These are phyloP conservation scores for Podarcis raffonei DNA, from an alignment of 2,113 vertebrate genomes.

Conservation along the genomic window DNA sequence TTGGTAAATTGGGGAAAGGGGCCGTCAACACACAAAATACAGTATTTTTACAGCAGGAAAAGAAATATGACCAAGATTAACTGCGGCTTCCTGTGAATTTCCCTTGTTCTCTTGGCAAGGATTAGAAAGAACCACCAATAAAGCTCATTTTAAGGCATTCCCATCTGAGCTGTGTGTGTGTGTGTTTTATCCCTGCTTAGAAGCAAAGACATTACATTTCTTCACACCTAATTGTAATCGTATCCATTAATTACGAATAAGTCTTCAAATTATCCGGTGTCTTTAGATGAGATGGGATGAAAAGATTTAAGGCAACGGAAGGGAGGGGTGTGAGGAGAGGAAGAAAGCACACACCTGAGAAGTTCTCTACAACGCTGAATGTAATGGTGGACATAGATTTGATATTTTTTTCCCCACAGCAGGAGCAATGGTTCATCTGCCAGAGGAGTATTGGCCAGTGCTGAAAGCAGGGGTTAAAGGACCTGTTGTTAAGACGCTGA, in stretches of 20 bases:
- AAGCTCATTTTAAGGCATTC: constrained; percentile 49
- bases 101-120: constrained; percentile 52
- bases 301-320: constrained; percentile 47
- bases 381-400: too few species aligned
- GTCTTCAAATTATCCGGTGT: constrained; percentile 49
- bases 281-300: constrained; percentile 46
- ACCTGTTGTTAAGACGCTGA: too few species aligned
- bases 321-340: neutral
- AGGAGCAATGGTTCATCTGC: too few species aligned
- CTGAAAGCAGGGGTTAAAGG: too few species aligned
- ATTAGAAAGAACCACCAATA: constrained; percentile 31
- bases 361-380: constrained; percentile 4
- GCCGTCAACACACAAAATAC: constrained; percentile 19
- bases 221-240: constrained; percentile 53
- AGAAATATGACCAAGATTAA: constrained; percentile 52
- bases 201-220: constrained; percentile 39
- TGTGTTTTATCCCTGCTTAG: constrained; percentile 47
- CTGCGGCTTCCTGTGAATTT: constrained; percentile 39
- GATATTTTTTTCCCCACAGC: too few species aligned
- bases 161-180: constrained; percentile 40
- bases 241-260: constrained; percentile 62
- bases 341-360: constrained; percentile 9
- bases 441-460: too few species aligned
- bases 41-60: constrained; percentile 43
- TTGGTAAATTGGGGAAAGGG: neutral